A percentile compares a stretch with the other conserved stretches of the same genome.
phyloP scores from a whole-genome alignment of 2,797 vertebrate genomes.

The Neosalanx taihuensis region DNA sequence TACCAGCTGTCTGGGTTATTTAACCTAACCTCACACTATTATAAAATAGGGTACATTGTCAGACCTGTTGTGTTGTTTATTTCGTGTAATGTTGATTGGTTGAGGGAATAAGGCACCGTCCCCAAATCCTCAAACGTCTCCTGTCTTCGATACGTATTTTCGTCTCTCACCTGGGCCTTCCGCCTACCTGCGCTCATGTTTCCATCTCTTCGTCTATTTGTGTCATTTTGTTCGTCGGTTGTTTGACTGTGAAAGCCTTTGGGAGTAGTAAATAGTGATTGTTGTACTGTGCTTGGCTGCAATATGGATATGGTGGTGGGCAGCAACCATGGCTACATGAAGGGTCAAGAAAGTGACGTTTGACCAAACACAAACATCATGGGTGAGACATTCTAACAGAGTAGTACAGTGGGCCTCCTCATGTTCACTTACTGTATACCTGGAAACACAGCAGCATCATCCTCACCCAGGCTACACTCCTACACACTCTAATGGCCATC shows the following conservation, averaged over 20 bases:
- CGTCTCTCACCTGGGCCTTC: not conserved
- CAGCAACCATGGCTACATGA: slow-evolving; percentile 35
- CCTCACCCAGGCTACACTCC: not conserved
- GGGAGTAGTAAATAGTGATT: not conserved
- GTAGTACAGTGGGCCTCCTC: not conserved
- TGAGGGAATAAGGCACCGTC: too few species aligned
- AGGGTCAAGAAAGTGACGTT: slow-evolving; percentile 24
- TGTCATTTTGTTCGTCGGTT: not conserved
- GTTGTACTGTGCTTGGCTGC: not conserved
- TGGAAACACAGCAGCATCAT: not conserved
- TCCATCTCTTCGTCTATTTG: too few species aligned
- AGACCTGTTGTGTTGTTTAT: too few species aligned
- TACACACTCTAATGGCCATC: not conserved
- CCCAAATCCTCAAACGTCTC: not conserved
- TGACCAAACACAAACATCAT: slow-evolving; percentile 49
- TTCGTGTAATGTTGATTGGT: too few species aligned
- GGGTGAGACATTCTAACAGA: slow-evolving; percentile 16
- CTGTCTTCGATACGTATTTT: not conserved
- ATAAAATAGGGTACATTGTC: too few species aligned
- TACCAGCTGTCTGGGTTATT: too few species aligned
- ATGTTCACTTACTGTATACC: not conserved
- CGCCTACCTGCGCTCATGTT: too few species aligned
- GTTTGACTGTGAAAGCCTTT: slow-evolving; percentile 39
- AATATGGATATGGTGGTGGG: not conserved
- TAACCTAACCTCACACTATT: too few species aligned